Evolutionary conservation across 2,888 invertebrate species (phyloP), one percentile per base, ranked within the genome.

Genomic region (Syritta pipiens): DNA sequence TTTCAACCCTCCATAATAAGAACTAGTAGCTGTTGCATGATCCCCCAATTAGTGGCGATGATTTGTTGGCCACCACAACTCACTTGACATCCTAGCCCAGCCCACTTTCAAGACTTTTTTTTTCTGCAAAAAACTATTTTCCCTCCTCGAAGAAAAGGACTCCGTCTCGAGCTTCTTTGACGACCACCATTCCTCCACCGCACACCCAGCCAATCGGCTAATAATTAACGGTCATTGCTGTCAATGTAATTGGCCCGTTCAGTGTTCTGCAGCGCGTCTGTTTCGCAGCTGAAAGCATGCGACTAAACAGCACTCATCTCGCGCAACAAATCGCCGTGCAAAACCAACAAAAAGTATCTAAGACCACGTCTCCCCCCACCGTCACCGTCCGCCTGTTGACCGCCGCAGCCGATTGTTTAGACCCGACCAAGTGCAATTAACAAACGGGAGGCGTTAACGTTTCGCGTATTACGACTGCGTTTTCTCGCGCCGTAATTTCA

Each of bases 381-480:
- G 26, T 12, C 30, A 30, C 19, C 28, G 17, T 14, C 30, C 49
- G 14, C 22, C 17, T 46, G 20, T 22, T 40, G 28, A 10, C 22
- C 22, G 10, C n/a, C n/a, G n/a, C 19, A 40, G 28, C 35, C 46
- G 19, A 51, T 44, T 40, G 74, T 51, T 46, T n/a, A n/a, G n/a
- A n/a, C n/a, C n/a, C 30, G 46, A 9, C 67, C 10, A 35, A 32
- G 62, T 51, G 81, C 75, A 81, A 81, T 81, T 81, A 75, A 75
- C 63, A 63, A 75, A 68, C 75, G 63, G 69, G 68, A 81, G 81
- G 81, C 81, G 81, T 81, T 81, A 69, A 69, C 81, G 75, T 81
- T 75, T 81, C 79, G 74, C 79, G 62, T 79, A 79, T 74, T 79
- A 79, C 79, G 79, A 53, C 74, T 62, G 49, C 74, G 74, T 74